A percentile compares a stretch with the other conserved stretches of the same genome.
phyloP scores from a whole-genome alignment of 1,140 invertebrate species.

The Neodiprion fabricii region DNA sequence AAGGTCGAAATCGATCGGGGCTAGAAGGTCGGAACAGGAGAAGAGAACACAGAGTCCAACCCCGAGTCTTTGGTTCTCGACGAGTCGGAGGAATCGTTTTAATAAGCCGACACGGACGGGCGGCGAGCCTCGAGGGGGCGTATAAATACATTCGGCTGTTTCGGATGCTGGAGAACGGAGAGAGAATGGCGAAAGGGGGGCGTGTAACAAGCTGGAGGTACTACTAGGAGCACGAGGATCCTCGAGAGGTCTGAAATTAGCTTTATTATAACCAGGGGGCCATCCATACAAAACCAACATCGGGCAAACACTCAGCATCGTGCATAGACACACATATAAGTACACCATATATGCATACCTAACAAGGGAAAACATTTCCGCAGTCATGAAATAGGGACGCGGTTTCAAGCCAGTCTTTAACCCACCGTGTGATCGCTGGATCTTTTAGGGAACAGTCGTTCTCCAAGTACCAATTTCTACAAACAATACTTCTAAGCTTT shows the following conservation, averaged over 20 bases:
- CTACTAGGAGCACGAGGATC: constrained; percentile 59
- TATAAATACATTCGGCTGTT: constrained; percentile 52
- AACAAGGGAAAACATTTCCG: constrained; percentile 47
- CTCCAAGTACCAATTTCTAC: too few species aligned
- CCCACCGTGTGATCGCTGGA: constrained; percentile 36
- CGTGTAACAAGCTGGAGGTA: constrained; percentile 45
- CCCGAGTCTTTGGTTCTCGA: background rate
- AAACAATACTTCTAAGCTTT: constrained; percentile 27
- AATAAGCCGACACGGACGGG: constrained; percentile 47
- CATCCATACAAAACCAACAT: constrained; percentile 56
- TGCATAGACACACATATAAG: constrained; percentile 8
- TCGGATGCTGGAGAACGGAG: constrained; percentile 26
- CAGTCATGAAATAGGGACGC: constrained; percentile 36
- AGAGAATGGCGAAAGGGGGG: constrained; percentile 29
- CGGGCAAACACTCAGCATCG: constrained; percentile 45
- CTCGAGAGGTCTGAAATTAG: constrained; percentile 60
- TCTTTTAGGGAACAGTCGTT: too few species aligned
- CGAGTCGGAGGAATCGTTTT: constrained; percentile 49
- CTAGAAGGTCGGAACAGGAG: background rate
- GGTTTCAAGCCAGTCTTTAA: too few species aligned
- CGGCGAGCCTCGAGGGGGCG: constrained; percentile 41
- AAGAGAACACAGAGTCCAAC: background rate
- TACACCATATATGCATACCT: constrained; percentile 20
- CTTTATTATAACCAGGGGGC: constrained; percentile 63
- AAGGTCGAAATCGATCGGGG: background rate